These are phyloP conservation scores for Tachystola acroxantha DNA, from an alignment of 2,888 invertebrate species.

Conservation along the genomic window DNA sequence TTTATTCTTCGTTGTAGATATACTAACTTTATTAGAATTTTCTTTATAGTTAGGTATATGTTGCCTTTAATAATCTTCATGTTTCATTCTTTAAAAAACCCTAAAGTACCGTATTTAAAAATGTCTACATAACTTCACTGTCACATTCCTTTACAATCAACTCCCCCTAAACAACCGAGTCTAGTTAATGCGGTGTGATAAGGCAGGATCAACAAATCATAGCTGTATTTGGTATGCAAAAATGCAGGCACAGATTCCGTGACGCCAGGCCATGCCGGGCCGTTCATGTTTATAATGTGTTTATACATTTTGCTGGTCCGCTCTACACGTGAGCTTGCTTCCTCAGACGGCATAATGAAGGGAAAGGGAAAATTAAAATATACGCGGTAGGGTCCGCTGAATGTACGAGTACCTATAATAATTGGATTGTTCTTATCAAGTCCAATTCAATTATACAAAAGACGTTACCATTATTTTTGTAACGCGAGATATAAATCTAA, in stretches of 20 bases:
- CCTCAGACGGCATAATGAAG: constrained; percentile 41
- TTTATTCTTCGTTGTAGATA: neutral
- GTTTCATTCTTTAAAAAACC: too few relatives aligned
- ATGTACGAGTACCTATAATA: too few relatives aligned
- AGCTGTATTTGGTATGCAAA: constrained; percentile 66
- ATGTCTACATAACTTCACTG: too few relatives aligned
- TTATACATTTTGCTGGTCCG: constrained; percentile 51
- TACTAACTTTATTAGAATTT: too few relatives aligned
- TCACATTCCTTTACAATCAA: constrained; percentile 12
- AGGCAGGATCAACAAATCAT: constrained; percentile 54
- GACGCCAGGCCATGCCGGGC: constrained; percentile 55
- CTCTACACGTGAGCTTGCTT: constrained; percentile 42
- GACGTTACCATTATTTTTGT: too few relatives aligned
- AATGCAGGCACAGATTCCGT: constrained; percentile 68
- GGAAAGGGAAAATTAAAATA: constrained; percentile 38
- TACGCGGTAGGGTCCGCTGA: constrained; percentile 21
- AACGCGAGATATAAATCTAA: too few relatives aligned
- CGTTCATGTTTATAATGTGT: constrained; percentile 61
- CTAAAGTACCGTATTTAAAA: too few relatives aligned
- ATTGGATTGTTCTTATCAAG: too few relatives aligned
- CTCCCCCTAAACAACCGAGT: constrained; percentile 29
- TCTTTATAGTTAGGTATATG: too few relatives aligned
- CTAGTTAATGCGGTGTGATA: constrained; percentile 37
- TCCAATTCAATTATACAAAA: too few relatives aligned
- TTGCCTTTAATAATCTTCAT: too few relatives aligned